Evolutionary conservation across 2,888 invertebrate genomes (phyloP).

Genomic region (Drosophila atroscutellata): DNA sequence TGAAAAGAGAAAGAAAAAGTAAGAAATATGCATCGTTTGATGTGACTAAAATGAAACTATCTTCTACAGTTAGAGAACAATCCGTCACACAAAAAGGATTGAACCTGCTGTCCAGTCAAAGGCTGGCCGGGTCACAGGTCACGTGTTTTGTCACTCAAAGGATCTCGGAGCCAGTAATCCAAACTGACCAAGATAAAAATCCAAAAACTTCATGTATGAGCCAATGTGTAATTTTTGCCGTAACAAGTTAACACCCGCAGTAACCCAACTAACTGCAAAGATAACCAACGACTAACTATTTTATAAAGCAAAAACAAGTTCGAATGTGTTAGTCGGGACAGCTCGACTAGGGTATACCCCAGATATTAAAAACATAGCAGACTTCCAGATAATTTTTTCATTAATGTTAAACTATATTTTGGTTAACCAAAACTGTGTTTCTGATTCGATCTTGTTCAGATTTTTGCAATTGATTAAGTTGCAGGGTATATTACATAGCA

Average conservation of each 20-base stretch:
- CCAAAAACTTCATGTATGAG: neutral
- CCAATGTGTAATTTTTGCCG: slow-evolving; percentile 45
- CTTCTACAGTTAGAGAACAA: slow-evolving; percentile 21
- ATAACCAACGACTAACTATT: slow-evolving; percentile 31
- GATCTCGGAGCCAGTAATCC: slow-evolving; percentile 13
- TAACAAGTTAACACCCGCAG: slow-evolving; percentile 60
- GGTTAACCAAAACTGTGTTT: neutral
- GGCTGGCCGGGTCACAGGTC: slow-evolving; percentile 28
- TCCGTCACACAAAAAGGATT: slow-evolving; percentile 35
- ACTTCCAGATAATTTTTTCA: neutral
- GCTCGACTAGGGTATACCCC: neutral
- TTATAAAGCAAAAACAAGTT: slow-evolving; percentile 14
- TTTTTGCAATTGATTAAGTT: too few species aligned
- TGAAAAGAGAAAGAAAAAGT: neutral
- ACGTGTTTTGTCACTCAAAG: slow-evolving; percentile 27
- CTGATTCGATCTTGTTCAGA: neutral
- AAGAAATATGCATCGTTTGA: slow-evolving; percentile 34
- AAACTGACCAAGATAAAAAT: slow-evolving; percentile 15
- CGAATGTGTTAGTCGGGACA: neutral
- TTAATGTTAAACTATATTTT: neutral
- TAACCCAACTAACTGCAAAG: slow-evolving; percentile 33
- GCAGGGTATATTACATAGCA: too few species aligned
- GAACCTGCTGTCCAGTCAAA: slow-evolving; percentile 8
- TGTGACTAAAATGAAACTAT: slow-evolving; percentile 22
- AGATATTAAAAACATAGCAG: neutral